phyloP scores from a whole-genome alignment of 2,113 vertebrate genomes.

The Merops nubicus region DNA sequence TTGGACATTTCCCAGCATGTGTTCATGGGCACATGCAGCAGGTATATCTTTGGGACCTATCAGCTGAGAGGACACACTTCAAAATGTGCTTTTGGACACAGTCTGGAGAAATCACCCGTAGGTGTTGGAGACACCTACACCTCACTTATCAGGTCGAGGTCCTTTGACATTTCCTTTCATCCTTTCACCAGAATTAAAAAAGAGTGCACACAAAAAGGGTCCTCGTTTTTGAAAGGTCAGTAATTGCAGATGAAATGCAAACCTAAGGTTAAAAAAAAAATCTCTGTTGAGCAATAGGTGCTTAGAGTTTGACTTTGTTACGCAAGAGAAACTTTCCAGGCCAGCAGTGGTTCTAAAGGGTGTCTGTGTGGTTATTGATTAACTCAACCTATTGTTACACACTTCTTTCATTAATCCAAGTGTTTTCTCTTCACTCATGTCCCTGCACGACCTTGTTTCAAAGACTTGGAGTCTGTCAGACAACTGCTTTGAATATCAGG shows the following conservation, averaged over 20 bases:
- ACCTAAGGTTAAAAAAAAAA: conserved; percentile 5
- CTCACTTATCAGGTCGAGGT: neutral
- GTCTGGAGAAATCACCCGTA: neutral
- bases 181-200: conserved; percentile 22
- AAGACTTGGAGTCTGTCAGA: neutral
- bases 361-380: conserved; percentile 56
- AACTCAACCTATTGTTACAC: conserved; percentile 62
- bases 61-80: neutral
- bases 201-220: neutral
- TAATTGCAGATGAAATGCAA: conserved; percentile 53
- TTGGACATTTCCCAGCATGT: neutral
- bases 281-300: conserved; percentile 44
- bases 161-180: neutral
- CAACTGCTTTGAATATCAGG: neutral
- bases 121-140: neutral
- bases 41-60: neutral
- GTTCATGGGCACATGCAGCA: neutral
- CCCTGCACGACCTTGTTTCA: conserved; percentile 24
- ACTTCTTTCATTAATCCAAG: conserved; percentile 59
- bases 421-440: conserved; percentile 38
- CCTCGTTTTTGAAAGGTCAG: conserved; percentile 52
- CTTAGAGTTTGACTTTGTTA: conserved; percentile 58
- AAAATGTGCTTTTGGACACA: neutral
- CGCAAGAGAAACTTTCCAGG: conserved; percentile 63
- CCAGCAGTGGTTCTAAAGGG: conserved; percentile 51